phyloP scores from a whole-genome alignment of 37 sponge, comb jelly and placozoan genomes.

The Ianthella basta region DNA sequence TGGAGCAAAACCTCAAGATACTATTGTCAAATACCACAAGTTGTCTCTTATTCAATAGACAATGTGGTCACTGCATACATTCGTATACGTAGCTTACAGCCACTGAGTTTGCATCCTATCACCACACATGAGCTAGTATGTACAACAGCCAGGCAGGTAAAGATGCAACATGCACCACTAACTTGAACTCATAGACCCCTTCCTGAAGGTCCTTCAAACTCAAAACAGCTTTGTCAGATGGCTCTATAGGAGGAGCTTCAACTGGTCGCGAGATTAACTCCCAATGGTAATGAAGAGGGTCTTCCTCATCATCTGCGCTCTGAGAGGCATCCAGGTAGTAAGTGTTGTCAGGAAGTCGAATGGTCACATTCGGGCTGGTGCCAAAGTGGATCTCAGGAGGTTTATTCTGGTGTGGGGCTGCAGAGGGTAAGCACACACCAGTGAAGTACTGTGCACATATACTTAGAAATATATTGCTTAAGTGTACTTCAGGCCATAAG shows the following conservation, averaged over 20 bases:
- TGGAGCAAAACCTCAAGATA: too few relatives aligned
- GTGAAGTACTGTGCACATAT: too few relatives aligned
- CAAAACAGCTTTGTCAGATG: constrained; percentile 24
- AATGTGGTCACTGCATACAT: too few relatives aligned
- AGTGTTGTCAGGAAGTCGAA: constrained; percentile 20
- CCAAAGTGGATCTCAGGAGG: constrained; percentile 7
- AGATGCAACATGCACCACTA: not conserved
- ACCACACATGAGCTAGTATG: too few relatives aligned
- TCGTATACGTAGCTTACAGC: too few relatives aligned
- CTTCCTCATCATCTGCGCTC: constrained; percentile 12
- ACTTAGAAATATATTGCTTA: too few relatives aligned
- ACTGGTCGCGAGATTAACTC: constrained; percentile 13
- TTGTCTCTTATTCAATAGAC: too few relatives aligned
- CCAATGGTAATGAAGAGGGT: constrained; percentile 18
- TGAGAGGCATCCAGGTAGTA: constrained; percentile 42
- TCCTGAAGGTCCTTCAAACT: constrained; percentile 21
- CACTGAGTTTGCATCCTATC: too few relatives aligned
- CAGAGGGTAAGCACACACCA: not conserved
- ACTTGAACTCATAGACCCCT: constrained; percentile 64
- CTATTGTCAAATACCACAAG: too few relatives aligned
- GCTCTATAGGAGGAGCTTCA: constrained; percentile 5
- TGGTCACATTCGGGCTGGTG: not conserved
- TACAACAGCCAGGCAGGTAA: too few relatives aligned
- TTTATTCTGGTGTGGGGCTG: constrained; percentile 2
- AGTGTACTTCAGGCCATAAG: too few relatives aligned